A percentile compares a stretch with the other conserved stretches of the same genome.
phyloP scores from a whole-genome alignment of 2,888 invertebrate species.

The Nasonia oneida region DNA sequence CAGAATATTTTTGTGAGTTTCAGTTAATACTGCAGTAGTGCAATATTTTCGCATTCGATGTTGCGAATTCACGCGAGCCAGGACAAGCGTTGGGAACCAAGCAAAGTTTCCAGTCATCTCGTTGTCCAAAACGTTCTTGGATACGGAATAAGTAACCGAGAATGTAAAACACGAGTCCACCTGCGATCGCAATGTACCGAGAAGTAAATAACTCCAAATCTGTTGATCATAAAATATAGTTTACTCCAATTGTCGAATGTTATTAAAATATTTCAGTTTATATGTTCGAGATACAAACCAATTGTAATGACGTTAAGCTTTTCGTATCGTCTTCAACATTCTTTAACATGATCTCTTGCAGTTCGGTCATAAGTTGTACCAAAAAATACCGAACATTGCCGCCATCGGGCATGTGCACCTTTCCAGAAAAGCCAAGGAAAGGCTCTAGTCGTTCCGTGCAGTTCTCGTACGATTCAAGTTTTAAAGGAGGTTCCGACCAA shows the following conservation, averaged over 20 bases:
- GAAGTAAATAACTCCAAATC: conserved; percentile 85
- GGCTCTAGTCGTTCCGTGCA: conserved; percentile 61
- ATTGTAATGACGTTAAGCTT: conserved; percentile 82
- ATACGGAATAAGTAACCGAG: conserved; percentile 79
- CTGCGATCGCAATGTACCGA: conserved; percentile 81
- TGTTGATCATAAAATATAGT: conserved; percentile 71
- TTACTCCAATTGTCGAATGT: background rate
- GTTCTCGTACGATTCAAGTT: conserved; percentile 78
- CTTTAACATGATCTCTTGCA: conserved; percentile 84
- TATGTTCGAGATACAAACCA: conserved; percentile 77
- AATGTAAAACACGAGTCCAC: conserved; percentile 84
- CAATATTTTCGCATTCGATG: conserved; percentile 77
- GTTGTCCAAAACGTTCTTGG: conserved; percentile 84
- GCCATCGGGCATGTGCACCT: conserved; percentile 83
- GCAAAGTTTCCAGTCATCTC: conserved; percentile 83
- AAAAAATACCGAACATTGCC: conserved; percentile 85
- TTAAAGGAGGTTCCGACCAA: conserved; percentile 82
- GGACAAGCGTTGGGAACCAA: conserved; percentile 64
- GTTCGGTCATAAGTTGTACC: conserved; percentile 82
- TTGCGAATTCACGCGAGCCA: conserved; percentile 69
- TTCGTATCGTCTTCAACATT: conserved; percentile 90
- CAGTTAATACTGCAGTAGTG: conserved; percentile 81
- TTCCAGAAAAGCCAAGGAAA: conserved; percentile 72
- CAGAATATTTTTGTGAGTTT: conserved; percentile 83
- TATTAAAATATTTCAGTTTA: background rate